These are phyloP conservation scores for Acropora yongei DNA, from an alignment of 64 coral and sea anemone genomes.

Conservation along the genomic window DNA sequence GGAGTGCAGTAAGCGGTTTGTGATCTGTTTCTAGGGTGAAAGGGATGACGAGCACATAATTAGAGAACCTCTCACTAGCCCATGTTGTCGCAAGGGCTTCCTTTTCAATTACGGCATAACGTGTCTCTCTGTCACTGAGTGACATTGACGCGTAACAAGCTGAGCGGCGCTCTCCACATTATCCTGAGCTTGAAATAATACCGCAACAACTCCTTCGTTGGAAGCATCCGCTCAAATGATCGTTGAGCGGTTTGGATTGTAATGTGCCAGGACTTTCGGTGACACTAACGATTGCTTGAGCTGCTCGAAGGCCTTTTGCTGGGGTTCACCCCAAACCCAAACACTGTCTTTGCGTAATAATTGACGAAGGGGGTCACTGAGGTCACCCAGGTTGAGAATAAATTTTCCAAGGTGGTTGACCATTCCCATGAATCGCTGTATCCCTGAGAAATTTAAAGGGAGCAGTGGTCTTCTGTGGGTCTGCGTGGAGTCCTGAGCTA, in stretches of 20 bases:
- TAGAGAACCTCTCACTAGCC: conserved; percentile 15
- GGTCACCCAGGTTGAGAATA: neutral
- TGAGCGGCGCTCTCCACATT: too few relatives aligned
- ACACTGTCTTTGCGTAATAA: conserved; percentile 36
- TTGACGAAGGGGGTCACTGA: conserved; percentile 38
- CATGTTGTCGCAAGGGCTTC: conserved; percentile 13
- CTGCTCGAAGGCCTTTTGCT: conserved; percentile 41
- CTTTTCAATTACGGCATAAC: neutral
- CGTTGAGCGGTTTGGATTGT: too few relatives aligned
- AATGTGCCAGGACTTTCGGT: neutral
- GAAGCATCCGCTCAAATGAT: too few relatives aligned
- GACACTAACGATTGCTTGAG: conserved; percentile 53
- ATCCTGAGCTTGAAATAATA: too few relatives aligned
- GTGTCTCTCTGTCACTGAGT: conserved; percentile 35
- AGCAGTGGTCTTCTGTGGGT: conserved; percentile 13
- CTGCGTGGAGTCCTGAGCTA: conserved; percentile 17
- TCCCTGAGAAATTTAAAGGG: conserved; percentile 23
- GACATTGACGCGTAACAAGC: too few relatives aligned
- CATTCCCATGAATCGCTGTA: conserved; percentile 60
- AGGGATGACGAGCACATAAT: conserved; percentile 7
- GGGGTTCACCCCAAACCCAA: conserved; percentile 12
- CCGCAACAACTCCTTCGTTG: too few relatives aligned
- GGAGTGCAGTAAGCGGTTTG: conserved; percentile 5
- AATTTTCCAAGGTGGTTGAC: conserved; percentile 41
- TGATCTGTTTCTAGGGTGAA: neutral